Percentiles rank a stretch among this genome's conserved stretches.
phyloP scores from a whole-genome alignment of 2,113 vertebrate genomes.

The Apistogramma diplotaenia region DNA sequence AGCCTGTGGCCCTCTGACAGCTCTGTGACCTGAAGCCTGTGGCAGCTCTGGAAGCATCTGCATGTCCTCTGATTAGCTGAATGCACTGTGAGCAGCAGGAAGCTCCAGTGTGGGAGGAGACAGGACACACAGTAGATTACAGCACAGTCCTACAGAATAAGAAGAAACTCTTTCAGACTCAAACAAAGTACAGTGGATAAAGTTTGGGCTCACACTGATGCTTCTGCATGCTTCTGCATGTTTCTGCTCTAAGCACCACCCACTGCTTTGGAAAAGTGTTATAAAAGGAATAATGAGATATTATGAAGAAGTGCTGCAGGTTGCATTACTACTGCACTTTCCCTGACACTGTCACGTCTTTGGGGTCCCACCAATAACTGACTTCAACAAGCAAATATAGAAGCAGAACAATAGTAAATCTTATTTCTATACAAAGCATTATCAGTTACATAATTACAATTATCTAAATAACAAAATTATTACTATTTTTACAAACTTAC shows the following conservation, averaged over 20 bases:
- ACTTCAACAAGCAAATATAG: too few relatives aligned
- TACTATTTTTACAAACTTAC: too few relatives aligned
- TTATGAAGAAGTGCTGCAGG: neutral
- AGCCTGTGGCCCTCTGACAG: too few relatives aligned
- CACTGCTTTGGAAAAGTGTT: neutral
- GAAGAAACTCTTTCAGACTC: neutral
- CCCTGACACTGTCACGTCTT: neutral
- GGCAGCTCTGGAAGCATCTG: too few relatives aligned
- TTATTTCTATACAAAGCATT: too few relatives aligned
- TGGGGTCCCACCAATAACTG: too few relatives aligned
- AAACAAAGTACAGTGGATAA: neutral
- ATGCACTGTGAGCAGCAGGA: neutral
- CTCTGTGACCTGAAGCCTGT: too few relatives aligned
- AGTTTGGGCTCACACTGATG: neutral
- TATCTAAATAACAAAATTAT: too few relatives aligned
- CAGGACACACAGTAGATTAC: neutral
- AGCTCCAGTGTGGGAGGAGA: neutral
- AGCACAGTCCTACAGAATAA: neutral
- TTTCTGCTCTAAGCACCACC: neutral
- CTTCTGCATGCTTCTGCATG: neutral
- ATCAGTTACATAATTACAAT: too few relatives aligned
- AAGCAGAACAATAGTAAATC: too few relatives aligned
- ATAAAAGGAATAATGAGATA: neutral
- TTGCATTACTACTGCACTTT: neutral
- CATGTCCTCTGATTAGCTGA: too few relatives aligned